phyloP scores from a whole-genome alignment of 2,113 vertebrate genomes.

The Hucho hucho region DNA sequence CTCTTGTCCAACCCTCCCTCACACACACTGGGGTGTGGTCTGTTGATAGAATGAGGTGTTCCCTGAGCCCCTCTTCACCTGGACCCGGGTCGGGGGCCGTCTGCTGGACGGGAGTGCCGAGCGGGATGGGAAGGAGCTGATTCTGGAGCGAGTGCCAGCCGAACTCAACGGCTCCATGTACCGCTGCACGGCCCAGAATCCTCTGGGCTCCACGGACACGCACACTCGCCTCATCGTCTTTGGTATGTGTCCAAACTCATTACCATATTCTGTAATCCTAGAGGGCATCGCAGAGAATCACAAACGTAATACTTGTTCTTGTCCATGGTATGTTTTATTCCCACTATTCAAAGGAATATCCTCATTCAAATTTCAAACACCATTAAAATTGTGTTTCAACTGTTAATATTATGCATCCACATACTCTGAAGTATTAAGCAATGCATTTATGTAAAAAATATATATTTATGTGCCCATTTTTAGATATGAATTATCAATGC shows the following conservation, averaged over 20 bases:
- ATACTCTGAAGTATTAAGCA: too few relatives aligned
- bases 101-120: slow-evolving; percentile 89
- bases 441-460: slow-evolving; percentile 20
- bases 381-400: background rate
- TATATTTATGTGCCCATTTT: slow-evolving; percentile 30
- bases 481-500: slow-evolving; percentile 65
- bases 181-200: slow-evolving; percentile 96
- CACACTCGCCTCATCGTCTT: slow-evolving; percentile 98
- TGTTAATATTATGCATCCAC: slow-evolving; percentile 10
- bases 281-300: background rate
- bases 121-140: slow-evolving; percentile 86
- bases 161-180: slow-evolving; percentile 98
- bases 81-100: slow-evolving; percentile 91
- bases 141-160: slow-evolving; percentile 89
- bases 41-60: slow-evolving; percentile 90
- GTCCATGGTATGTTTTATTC: background rate
- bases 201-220: slow-evolving; percentile 94
- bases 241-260: slow-evolving; percentile 68
- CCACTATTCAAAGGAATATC: background rate
- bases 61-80: slow-evolving; percentile 94
- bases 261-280: background rate
- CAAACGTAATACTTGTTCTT: background rate
- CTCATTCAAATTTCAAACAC: background rate
- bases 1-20: slow-evolving; percentile 3
- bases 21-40: background rate